A percentile compares a stretch with the other conserved stretches of the same genome.
Conservation (phyloP, 2,888 invertebrate genomes). For the Proisotoma minuta region DNA sequence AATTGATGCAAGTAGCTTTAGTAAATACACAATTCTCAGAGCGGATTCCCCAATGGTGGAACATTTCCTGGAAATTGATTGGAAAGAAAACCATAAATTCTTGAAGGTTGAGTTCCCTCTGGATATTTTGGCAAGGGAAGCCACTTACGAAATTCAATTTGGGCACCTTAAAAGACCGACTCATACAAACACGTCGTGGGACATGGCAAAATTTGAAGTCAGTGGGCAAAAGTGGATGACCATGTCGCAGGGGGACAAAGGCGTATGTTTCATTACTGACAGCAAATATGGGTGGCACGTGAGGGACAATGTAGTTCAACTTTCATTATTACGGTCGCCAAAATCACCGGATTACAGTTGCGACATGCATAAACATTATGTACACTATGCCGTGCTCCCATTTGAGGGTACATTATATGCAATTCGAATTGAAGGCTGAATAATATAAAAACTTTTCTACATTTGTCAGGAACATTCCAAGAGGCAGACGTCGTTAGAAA, state of each 20-base stretch:
- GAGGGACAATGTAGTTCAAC: slow-evolving; percentile 51
- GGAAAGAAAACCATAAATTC: slow-evolving; percentile 55
- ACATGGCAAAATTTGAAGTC: slow-evolving; percentile 55
- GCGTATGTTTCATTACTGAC: slow-evolving; percentile 54
- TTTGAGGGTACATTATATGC: slow-evolving; percentile 50
- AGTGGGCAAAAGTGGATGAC: slow-evolving; percentile 56
- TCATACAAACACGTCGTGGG: slow-evolving; percentile 56
- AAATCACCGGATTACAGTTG: slow-evolving; percentile 55
- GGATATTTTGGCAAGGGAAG: slow-evolving; percentile 50
- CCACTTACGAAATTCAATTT: slow-evolving; percentile 55
- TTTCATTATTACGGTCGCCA: slow-evolving; percentile 54
- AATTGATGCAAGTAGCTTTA: slow-evolving; percentile 23
- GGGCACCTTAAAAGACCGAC: slow-evolving; percentile 52
- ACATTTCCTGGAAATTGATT: slow-evolving; percentile 52
- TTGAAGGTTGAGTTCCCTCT: slow-evolving; percentile 55
- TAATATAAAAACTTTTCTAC: too few relatives aligned
- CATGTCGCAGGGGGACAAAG: slow-evolving; percentile 53
- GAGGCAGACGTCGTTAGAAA: slow-evolving; percentile 51
- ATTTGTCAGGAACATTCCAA: slow-evolving; percentile 50
- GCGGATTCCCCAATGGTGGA: slow-evolving; percentile 51
- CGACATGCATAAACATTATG: slow-evolving; percentile 54
- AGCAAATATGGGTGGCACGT: slow-evolving; percentile 55
- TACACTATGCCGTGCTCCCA: slow-evolving; percentile 54
- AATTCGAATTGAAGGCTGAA: too few relatives aligned
- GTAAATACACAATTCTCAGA: slow-evolving; percentile 51